A percentile compares a stretch with the other conserved stretches of the same genome.
These are phyloP conservation scores for Eupeodes latifasciatus DNA, from an alignment of 2,888 invertebrate species.

Conservation along the genomic window DNA sequence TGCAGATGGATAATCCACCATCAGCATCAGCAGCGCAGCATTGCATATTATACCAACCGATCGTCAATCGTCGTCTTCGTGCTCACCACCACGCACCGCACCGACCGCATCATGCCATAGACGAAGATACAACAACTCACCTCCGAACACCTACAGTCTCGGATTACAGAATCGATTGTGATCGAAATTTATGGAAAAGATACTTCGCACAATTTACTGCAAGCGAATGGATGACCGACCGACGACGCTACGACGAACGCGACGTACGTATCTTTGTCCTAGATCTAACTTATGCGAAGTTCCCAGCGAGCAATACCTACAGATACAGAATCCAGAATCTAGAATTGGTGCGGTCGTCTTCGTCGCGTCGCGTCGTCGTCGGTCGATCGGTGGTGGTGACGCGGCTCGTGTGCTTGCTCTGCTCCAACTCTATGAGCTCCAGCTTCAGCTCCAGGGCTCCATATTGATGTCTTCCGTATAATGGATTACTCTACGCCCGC, in stretches of 20 bases:
- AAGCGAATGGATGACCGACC: background rate
- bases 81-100: no score
- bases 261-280: conserved; percentile 62
- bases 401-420: conserved; percentile 42
- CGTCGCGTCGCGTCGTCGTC: background rate
- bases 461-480: conserved; percentile 45
- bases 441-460: conserved; percentile 19
- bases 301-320: background rate
- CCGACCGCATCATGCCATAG: no score
- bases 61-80: background rate
- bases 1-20: conserved; percentile 57
- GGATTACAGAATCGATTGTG: conserved; percentile 65
- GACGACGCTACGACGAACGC: background rate
- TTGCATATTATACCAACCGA: conserved; percentile 27
- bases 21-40: background rate
- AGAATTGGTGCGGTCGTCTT: conserved; percentile 23
- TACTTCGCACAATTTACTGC: conserved; percentile 61
- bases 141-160: conserved; percentile 49
- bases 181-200: conserved; percentile 70
- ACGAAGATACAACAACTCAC: conserved; percentile 24
- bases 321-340: background rate
- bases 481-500: conserved; percentile 25
- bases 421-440: no score
- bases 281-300: conserved; percentile 59
- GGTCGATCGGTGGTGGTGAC: background rate